Evolutionary conservation across 2,113 vertebrate species (phyloP), one percentile per base, ranked within the genome.

Genomic region (Cinclus mexicanus): DNA sequence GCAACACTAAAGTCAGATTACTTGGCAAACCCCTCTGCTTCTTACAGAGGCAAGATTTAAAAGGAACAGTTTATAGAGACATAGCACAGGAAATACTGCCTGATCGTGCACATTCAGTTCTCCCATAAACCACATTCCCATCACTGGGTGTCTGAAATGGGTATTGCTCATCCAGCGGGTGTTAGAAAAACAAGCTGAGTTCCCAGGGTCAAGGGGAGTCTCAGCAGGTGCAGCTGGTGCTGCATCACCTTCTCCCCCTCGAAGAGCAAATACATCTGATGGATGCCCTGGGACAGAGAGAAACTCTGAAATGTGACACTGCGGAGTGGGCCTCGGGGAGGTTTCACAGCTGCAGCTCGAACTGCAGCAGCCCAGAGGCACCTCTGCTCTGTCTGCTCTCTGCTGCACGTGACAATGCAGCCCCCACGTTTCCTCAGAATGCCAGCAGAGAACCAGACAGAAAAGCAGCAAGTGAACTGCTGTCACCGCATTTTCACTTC

Each of bases 361-460:
- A 37, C 3, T 10, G 10, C 56, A 84, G 86, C 56, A 84, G 56
- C 44, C 59, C 63, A 79, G 29, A 53, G 57, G 31, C 42, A 37
- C 7, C 2, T 50, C 22, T 35, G 14, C 39, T 28, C 21, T 50
- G 6, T 2, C 53, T 61, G 39, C 49, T 69, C 57, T 29, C 29
- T 1, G 0, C 11, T 22, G 53, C 12, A 0, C 1, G 8, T 9
- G 14, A 17, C 39, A 75, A 1, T 0, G 9, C 71, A 86, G 35
- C 76, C 63, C n/a, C 55, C 52, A 21, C 33, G 4, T 5, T 18
- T 55, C 83, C 56, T 41, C 21, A 18, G 29, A 28, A 14, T 11
- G 26, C 10, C 31, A 28, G 57, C 19, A 42, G 1, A 49, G 15
- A 72, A 15, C 3, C 46, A 28, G 69, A 53, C 37, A 69, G 84